phyloP scores from a whole-genome alignment of 2,888 invertebrate genomes.

The Nomada flava region DNA sequence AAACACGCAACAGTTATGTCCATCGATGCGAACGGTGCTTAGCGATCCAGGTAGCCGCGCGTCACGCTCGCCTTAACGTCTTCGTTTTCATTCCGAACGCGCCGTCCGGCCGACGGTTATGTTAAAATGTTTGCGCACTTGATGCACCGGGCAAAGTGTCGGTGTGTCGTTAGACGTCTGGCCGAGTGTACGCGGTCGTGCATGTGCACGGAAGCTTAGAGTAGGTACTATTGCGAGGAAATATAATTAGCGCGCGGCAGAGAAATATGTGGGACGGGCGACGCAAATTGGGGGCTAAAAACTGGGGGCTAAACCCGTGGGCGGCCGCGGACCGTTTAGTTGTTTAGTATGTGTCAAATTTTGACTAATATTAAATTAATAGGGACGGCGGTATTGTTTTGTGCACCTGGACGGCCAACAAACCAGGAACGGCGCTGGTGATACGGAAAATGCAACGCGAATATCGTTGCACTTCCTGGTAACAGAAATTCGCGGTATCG shows the following conservation, averaged over 20 bases:
- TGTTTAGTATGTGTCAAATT: too few relatives aligned
- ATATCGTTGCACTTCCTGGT: neutral
- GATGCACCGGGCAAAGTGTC: slow-evolving; percentile 1
- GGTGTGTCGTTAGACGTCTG: slow-evolving; percentile 12
- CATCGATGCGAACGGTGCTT: slow-evolving; percentile 18
- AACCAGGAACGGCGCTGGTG: too few relatives aligned
- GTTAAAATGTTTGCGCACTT: slow-evolving; percentile 1
- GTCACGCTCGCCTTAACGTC: slow-evolving; percentile 23
- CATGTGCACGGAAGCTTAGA: neutral
- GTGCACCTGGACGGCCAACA: too few relatives aligned
- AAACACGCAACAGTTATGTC: slow-evolving; percentile 44
- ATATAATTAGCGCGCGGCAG: too few relatives aligned
- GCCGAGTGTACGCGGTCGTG: too few relatives aligned
- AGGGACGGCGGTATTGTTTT: too few relatives aligned
- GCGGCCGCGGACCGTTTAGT: too few relatives aligned
- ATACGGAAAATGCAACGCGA: neutral
- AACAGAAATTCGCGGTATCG: neutral
- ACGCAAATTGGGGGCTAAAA: too few relatives aligned
- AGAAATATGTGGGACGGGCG: too few relatives aligned
- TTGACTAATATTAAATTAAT: too few relatives aligned
- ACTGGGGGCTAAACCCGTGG: too few relatives aligned
- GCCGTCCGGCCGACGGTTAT: slow-evolving; percentile 5
- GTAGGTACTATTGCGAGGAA: neutral
- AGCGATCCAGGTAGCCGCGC: neutral
- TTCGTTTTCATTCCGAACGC: slow-evolving; percentile 34